phyloP scores from a whole-genome alignment of 2,888 invertebrate species.

The Heliconius ethilla region DNA sequence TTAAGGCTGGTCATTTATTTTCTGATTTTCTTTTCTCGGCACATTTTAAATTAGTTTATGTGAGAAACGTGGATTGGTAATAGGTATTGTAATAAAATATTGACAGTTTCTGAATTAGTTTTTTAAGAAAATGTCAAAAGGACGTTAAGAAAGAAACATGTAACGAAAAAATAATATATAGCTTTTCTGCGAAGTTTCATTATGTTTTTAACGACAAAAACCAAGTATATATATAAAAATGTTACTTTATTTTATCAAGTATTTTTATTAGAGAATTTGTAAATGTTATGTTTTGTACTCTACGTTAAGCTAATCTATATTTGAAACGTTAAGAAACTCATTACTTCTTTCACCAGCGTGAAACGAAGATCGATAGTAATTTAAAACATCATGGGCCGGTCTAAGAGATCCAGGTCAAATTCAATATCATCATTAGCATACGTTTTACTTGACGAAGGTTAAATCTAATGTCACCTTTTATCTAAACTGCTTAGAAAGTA shows the following conservation, averaged over 20 bases:
- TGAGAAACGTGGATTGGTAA: neutral
- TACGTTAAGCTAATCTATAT: neutral
- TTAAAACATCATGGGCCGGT: neutral
- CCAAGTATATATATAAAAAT: neutral
- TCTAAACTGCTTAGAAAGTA: neutral
- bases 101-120: neutral
- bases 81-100: conserved; percentile 5
- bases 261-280: neutral
- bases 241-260: neutral
- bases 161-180: neutral
- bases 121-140: neutral
- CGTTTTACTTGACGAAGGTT: conserved; percentile 1
- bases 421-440: neutral
- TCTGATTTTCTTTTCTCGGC: conserved; percentile 10
- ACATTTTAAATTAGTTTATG: conserved; percentile 21
- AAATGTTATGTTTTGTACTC: neutral
- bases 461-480: neutral
- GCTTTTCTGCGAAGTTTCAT: neutral
- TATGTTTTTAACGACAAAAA: neutral
- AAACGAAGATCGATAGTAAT: neutral
- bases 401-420: neutral
- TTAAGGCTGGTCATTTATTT: conserved; percentile 32
- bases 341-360: neutral
- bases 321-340: neutral
- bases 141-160: neutral